phyloP scores from a whole-genome alignment of 2,113 vertebrate genomes.

The Malurus melanocephalus region DNA sequence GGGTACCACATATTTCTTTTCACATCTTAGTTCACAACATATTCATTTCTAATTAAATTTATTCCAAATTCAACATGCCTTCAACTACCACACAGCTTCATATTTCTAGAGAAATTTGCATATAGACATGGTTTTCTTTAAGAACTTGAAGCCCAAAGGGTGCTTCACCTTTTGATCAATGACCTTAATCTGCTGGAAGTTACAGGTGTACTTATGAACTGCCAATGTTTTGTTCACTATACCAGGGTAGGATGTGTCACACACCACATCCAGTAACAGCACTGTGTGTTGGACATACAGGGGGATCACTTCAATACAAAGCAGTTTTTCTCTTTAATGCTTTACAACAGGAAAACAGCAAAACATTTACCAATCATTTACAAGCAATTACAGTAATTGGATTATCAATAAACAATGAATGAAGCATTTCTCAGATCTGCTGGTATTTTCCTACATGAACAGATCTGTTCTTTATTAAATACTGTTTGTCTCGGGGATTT shows the following conservation, averaged over 20 bases:
- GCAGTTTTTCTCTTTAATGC: background rate
- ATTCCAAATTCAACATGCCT: background rate
- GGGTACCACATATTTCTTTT: background rate
- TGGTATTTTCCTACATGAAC: background rate
- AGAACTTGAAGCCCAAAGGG: background rate
- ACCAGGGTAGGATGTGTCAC: background rate
- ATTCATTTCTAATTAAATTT: background rate
- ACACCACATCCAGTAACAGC: background rate
- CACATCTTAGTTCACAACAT: background rate
- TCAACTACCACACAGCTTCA: background rate
- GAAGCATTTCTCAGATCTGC: background rate
- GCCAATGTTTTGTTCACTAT: background rate
- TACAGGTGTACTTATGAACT: background rate
- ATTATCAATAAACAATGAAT: slow-evolving; percentile 14
- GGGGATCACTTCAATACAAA: background rate
- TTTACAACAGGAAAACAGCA: background rate
- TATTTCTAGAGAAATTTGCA: background rate
- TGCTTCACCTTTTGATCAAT: background rate
- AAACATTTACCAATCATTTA: background rate
- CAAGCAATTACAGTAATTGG: background rate
- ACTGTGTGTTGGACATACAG: background rate
- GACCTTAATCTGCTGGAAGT: background rate
- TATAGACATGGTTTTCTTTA: background rate
- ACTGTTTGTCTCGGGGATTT: background rate
- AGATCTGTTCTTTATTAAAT: background rate